Conservation (phyloP, 92 coral and sea anemone genomes). For the Nematostella vectensis region DNA sequence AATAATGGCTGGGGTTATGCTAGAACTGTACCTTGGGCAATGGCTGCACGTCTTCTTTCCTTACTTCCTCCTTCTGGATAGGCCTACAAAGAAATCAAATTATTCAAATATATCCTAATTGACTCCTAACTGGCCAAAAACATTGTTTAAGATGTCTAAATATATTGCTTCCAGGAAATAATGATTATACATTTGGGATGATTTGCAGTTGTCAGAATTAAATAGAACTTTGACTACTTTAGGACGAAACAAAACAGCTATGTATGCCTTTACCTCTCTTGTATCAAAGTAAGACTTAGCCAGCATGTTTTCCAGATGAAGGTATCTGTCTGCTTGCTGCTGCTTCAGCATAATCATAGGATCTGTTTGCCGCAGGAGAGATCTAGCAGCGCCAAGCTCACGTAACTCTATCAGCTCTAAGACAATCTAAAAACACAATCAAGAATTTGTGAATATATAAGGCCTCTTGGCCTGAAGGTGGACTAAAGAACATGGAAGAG, state of each 20-base stretch:
- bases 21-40: constrained; percentile 77
- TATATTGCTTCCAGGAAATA: no score
- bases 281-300: constrained; percentile 95
- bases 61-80: constrained; percentile 99
- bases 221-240: no score
- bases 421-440: constrained; percentile 44
- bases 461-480: no score
- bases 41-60: constrained; percentile 96
- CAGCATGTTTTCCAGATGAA: constrained; percentile 92
- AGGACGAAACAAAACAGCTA: no score
- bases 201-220: no score
- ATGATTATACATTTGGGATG: no score
- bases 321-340: constrained; percentile 85
- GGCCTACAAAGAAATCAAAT: constrained; percentile 42
- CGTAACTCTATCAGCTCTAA: constrained; percentile 88
- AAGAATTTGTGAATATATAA: not conserved
- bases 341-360: constrained; percentile 98
- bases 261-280: constrained; percentile 89
- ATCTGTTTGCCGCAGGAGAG: constrained; percentile 93
- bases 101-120: no score
- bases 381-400: constrained; percentile 98
- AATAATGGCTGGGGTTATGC: not conserved
- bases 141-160: no score
- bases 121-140: no score
- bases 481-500: no score